phyloP scores from a whole-genome alignment of 2,888 invertebrate genomes.

The Autographa gamma region DNA sequence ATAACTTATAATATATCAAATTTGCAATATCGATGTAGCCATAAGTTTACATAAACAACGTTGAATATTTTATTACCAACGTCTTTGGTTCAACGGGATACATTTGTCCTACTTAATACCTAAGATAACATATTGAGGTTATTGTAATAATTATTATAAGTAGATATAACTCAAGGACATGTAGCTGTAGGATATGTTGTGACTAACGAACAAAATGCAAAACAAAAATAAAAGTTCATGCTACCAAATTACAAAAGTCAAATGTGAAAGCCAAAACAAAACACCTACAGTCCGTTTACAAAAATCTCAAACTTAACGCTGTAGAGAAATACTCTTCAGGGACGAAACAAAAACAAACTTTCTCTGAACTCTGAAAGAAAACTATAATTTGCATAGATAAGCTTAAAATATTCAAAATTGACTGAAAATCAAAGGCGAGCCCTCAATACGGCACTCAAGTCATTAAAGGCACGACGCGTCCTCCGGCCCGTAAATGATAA shows the following conservation, averaged over 20 bases:
- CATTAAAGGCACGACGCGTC: slow-evolving; percentile 49
- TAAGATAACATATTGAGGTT: too few species aligned
- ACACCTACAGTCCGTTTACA: slow-evolving; percentile 7
- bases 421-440: slow-evolving; percentile 37
- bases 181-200: neutral
- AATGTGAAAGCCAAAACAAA: slow-evolving; percentile 31
- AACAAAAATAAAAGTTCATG: neutral
- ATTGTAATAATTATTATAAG: too few species aligned
- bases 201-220: neutral
- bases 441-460: slow-evolving; percentile 50
- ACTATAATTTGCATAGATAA: slow-evolving; percentile 20
- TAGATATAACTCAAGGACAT: too few species aligned
- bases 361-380: slow-evolving; percentile 11
- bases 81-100: neutral
- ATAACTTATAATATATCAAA: neutral
- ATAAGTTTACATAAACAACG: neutral
- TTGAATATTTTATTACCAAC: neutral
- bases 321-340: slow-evolving; percentile 18
- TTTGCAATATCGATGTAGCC: neutral
- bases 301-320: slow-evolving; percentile 7
- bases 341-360: slow-evolving; percentile 16
- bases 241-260: slow-evolving; percentile 2
- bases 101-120: neutral
- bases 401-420: slow-evolving; percentile 28
- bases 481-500: slow-evolving; percentile 58